Conservation (phyloP, 2,113 vertebrate species). For the Entomyzon cyanotis region DNA sequence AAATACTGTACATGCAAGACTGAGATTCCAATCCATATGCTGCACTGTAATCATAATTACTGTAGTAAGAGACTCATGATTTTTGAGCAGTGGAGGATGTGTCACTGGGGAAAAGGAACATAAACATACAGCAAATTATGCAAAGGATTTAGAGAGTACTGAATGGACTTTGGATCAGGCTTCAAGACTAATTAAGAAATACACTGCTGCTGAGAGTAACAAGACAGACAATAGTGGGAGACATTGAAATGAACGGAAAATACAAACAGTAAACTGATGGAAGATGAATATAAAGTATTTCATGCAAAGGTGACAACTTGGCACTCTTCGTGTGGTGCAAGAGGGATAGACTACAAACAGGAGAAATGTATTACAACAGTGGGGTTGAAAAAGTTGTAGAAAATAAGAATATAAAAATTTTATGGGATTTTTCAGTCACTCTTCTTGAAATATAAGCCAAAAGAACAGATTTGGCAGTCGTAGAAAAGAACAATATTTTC, state of each 20-base stretch:
- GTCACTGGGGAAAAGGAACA: neutral
- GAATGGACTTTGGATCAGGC: neutral
- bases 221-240: neutral
- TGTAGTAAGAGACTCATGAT: neutral
- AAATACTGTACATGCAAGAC: neutral
- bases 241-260: neutral
- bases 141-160: neutral
- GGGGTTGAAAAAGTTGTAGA: neutral
- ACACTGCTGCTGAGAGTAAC: neutral
- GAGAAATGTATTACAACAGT: neutral
- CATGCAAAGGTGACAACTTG: neutral
- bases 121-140: neutral
- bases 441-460: neutral
- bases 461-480: neutral
- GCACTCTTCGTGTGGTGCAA: neutral
- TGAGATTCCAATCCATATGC: neutral
- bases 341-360: neutral
- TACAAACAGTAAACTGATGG: neutral
- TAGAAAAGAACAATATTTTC: neutral
- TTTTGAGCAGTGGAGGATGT: neutral
- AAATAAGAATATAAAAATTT: neutral
- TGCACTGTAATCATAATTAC: neutral
- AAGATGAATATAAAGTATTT: neutral
- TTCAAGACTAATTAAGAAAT: conserved; percentile 21
- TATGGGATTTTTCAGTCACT: neutral